phyloP scores from a whole-genome alignment of 30 jellyfish, hydroid and myxozoan species.

The Aurelia aurita region DNA sequence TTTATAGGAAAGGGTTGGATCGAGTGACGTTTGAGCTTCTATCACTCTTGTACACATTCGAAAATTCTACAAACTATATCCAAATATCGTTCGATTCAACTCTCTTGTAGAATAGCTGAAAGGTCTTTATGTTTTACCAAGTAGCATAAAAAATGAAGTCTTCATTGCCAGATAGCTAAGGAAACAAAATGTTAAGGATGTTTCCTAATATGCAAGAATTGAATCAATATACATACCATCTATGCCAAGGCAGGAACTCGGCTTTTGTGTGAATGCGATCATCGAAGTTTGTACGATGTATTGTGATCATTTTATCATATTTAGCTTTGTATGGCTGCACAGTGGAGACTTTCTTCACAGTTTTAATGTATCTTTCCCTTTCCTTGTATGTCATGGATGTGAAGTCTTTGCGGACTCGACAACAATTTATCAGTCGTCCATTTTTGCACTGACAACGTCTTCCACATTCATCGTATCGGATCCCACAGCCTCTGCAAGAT shows the following conservation, averaged over 20 bases:
- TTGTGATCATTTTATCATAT: constrained; percentile 40
- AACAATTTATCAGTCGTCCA: constrained; percentile 80
- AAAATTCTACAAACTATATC: no score
- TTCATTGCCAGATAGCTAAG: not conserved
- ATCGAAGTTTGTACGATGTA: constrained; percentile 59
- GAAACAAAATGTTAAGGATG: constrained; percentile 31
- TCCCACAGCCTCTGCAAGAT: constrained; percentile 30
- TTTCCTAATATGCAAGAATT: no score
- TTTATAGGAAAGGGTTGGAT: no score
- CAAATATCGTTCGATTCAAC: no score
- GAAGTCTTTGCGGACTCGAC: constrained; percentile 87
- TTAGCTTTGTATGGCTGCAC: constrained; percentile 56
- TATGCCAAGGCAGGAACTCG: constrained; percentile 95
- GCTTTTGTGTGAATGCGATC: constrained; percentile 63
- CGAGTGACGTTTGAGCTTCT: no score
- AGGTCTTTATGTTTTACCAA: no score
- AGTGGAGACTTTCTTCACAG: constrained; percentile 66
- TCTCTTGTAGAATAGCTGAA: not conserved
- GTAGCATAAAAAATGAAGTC: no score
- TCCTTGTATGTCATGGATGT: constrained; percentile 80
- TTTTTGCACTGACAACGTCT: constrained; percentile 79
- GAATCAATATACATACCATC: constrained; percentile 55
- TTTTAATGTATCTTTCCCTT: constrained; percentile 72
- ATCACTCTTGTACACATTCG: no score
- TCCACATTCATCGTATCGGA: constrained; percentile 84